Base-by-base conservation (phyloP, 2,797 vertebrate genomes). In the Chelon auratus region DNA sequence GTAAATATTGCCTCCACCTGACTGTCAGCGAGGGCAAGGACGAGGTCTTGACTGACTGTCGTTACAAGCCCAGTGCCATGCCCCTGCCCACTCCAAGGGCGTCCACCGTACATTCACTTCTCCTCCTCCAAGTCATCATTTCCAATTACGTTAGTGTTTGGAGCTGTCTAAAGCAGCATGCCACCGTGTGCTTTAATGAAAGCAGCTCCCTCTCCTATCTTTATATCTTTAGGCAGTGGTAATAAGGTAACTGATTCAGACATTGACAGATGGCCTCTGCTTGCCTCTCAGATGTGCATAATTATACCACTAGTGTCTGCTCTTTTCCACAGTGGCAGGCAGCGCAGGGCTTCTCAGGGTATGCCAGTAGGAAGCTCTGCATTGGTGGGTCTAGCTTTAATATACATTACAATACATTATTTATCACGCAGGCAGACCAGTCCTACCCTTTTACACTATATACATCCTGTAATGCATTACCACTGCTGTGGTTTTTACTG, bases 401-500 rank as follows among this genome's bases (percentile, higher is more conserved):
- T 93, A 94, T 93, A 94, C 91, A 94, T 94, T 92, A 92, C 88
- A 88, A 93, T 94, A 85, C 93, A 95, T 94, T 94, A 94, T 94
- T 94, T 93, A 95, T 94, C 77, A 89, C 81, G 90, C 76, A 80
- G 82, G 75, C 81, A 83, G 83, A 87, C 81, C 83, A 87, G 86
- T 90, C 81, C 83, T 89, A 77, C 58, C 87, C 84, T 91, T 92
- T 93, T 93, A 91, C 90, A 90, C 86, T 89, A 82, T 89, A 88
- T 83, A 88, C 87, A 92, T 91, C 90, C 87, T 92, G 89, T 91
- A 91, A 94, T 94, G 91, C 93, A 93, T 94, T 93, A 90, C 87
- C 77, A 84, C 87, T 80, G 82, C 80, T 90, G 90, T 87, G 89
- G 88, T 88, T 89, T 90, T 90, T 90, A 69, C 84, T 80, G 86